Base-by-base conservation (phyloP, 2,888 invertebrate genomes). In the Strigamia crassipes region DNA sequence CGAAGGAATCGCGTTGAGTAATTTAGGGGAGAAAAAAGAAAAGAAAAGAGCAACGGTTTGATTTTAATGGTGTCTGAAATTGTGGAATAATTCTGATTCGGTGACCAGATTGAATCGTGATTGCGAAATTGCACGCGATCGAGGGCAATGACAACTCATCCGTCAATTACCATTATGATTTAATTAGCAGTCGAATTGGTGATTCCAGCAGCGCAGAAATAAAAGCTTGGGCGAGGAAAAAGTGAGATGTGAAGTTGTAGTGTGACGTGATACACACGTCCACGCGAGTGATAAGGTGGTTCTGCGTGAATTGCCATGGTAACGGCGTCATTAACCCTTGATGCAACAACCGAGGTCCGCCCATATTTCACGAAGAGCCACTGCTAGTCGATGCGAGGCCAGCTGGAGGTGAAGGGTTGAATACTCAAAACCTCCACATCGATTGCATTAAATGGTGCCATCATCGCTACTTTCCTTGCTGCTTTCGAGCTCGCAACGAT, bases 371-470 rank as follows among this genome's bases (percentile, higher is more conserved):
- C 61, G 15, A 18, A 18, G 61, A 61, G 61, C 61, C 61, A 61
- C 61, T 42, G 42, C 42, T 18, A 61, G 61, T 61, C 61, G 61
- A 61, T 61, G 61, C 61, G 61, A 61, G 61, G 61, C 61, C 61
- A 61, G 61, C 61, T 61, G 61, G 61, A 61, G 61, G 61, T 61
- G 61, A 61, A 61, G 61, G 61, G 61, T 61, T 61, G 61, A 61
- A 61, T 61, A 61, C 61, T 61, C 61, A 61, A 61, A 61, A 61
- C 61, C 61, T 61, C 18, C 61, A 61, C 61, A 61, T 61, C 61
- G 61, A 61, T 61, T 61, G 61, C 61, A 61, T 18, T 61, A 61
- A 61, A 61, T 61, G 61, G 61, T 42, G 42, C 21, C 61, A 61
- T 61, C 61, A 61, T 61, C 61, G 61, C 61, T 61, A 61, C 21